A percentile compares a stretch with the other conserved stretches of the same genome.
These are phyloP conservation scores for Merodon equestris DNA, from an alignment of 2,888 invertebrate genomes.

Conservation along the genomic window DNA sequence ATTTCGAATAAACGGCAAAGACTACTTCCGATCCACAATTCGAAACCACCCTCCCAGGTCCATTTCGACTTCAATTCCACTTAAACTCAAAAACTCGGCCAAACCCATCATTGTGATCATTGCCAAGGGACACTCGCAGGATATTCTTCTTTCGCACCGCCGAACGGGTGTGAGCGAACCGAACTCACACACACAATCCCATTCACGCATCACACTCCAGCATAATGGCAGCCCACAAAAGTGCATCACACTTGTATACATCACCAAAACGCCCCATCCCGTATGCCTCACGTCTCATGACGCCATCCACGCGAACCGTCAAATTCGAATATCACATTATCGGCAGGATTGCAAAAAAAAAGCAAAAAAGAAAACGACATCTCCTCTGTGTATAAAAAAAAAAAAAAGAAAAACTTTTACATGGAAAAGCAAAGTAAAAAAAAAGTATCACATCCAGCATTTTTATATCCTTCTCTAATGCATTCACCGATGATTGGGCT, in stretches of 20 bases:
- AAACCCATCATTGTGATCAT: slow-evolving; percentile 69
- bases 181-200: slow-evolving; percentile 59
- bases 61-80: slow-evolving; percentile 50
- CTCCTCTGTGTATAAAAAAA: slow-evolving; percentile 52
- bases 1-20: background rate
- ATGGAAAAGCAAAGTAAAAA: slow-evolving; percentile 43
- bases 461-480: slow-evolving; percentile 68
- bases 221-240: slow-evolving; percentile 63
- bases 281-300: too few species aligned
- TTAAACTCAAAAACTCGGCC: slow-evolving; percentile 68
- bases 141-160: slow-evolving; percentile 42
- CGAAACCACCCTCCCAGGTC: slow-evolving; percentile 23
- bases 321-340: slow-evolving; percentile 70
- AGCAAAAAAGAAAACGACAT: slow-evolving; percentile 52
- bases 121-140: slow-evolving; percentile 56
- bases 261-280: background rate
- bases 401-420: slow-evolving; percentile 62
- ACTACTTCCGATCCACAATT: slow-evolving; percentile 20
- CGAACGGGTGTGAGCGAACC: slow-evolving; percentile 14
- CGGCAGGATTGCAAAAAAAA: slow-evolving; percentile 69
- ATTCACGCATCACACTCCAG: slow-evolving; percentile 66
- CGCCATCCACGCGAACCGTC: slow-evolving; percentile 32
- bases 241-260: slow-evolving; percentile 51
- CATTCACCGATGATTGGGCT: slow-evolving; percentile 68
- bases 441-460: slow-evolving; percentile 49